A percentile compares a stretch with the other conserved stretches of the same genome.
Conservation (phyloP, 2,888 invertebrate species). For the Andrena flavipes region DNA sequence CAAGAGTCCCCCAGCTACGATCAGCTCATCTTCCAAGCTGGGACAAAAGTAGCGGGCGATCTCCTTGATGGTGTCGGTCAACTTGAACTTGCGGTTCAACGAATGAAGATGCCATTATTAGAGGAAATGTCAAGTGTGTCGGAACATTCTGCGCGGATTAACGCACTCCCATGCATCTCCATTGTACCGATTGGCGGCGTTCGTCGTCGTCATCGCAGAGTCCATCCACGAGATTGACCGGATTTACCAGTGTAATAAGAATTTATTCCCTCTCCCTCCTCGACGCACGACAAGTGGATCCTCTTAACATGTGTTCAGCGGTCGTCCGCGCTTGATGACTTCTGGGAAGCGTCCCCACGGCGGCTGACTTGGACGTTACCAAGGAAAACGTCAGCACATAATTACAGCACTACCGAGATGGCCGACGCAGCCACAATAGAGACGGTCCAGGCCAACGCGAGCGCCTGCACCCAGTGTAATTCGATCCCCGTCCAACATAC, state of each 20-base stretch:
- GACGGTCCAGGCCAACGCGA: constrained; percentile 36
- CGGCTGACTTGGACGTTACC: constrained; percentile 69
- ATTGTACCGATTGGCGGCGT: constrained; percentile 62
- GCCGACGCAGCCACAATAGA: constrained; percentile 63
- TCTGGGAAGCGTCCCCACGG: constrained; percentile 80
- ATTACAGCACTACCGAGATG: constrained; percentile 79
- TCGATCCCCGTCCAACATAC: constrained; percentile 28
- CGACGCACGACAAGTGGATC: constrained; percentile 71
- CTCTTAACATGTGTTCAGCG: constrained; percentile 72
- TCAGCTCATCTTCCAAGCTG: neutral
- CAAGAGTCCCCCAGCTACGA: too few species aligned
- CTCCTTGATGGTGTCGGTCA: constrained; percentile 25
- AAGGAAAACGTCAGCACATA: constrained; percentile 81
- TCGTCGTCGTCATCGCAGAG: constrained; percentile 68
- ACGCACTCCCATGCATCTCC: constrained; percentile 68
- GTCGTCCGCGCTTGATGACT: constrained; percentile 74
- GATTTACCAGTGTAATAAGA: constrained; percentile 79
- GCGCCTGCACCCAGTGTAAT: constrained; percentile 38
- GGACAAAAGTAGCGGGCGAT: neutral
- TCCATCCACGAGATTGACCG: constrained; percentile 75
- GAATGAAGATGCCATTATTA: constrained; percentile 63
- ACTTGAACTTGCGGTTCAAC: constrained; percentile 66
- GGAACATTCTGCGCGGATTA: constrained; percentile 61
- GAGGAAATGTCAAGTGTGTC: constrained; percentile 66
- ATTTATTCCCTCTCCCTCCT: constrained; percentile 70